Percentiles rank a stretch among this genome's conserved stretches.
Evolutionary conservation across 1,140 invertebrate species (phyloP).

Genomic region (Homarus americanus): DNA sequence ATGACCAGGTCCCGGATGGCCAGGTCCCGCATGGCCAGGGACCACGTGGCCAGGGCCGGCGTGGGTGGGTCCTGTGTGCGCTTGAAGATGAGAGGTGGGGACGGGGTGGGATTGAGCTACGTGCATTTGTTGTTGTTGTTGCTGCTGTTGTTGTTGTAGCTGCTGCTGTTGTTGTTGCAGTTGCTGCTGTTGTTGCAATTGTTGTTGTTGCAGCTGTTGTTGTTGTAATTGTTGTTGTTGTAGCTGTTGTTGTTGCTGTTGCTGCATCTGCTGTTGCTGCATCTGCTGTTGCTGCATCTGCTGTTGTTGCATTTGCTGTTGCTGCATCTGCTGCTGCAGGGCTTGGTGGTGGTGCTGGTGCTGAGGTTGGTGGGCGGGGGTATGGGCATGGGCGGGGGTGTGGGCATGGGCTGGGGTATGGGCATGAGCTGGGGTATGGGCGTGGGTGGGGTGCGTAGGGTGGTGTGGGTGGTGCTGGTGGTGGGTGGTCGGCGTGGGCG

Average conservation of each 20-base stretch:
- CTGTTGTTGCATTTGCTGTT: constrained; percentile 37
- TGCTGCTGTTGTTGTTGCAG: constrained; percentile 11
- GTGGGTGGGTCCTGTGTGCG: constrained; percentile 29
- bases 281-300: constrained; percentile 36
- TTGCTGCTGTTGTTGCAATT: not conserved
- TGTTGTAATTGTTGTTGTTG: constrained; percentile 18
- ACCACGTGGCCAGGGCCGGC: not conserved
- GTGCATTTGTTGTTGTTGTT: constrained; percentile 38
- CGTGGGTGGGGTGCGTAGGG: constrained; percentile 48
- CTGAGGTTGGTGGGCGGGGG: constrained; percentile 54
- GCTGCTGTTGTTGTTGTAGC: constrained; percentile 1
- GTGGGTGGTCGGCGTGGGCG: constrained; percentile 64
- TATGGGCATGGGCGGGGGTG: constrained; percentile 44
- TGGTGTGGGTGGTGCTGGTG: constrained; percentile 68
- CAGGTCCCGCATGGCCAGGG: no score
- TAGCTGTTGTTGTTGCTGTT: constrained; percentile 49
- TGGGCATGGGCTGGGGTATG: constrained; percentile 53
- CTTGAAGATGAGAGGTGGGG: constrained; percentile 47
- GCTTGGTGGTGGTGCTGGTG: constrained; percentile 51
- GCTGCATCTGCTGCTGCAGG: constrained; percentile 50
- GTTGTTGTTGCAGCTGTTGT: not conserved
- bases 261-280: constrained; percentile 40
- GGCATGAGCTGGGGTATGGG: constrained; percentile 45
- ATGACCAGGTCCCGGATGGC: not conserved
- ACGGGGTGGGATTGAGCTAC: constrained; percentile 34